Evolutionary conservation across 2,888 invertebrate genomes (phyloP).

Genomic region (Exephanes ischioxanthus): DNA sequence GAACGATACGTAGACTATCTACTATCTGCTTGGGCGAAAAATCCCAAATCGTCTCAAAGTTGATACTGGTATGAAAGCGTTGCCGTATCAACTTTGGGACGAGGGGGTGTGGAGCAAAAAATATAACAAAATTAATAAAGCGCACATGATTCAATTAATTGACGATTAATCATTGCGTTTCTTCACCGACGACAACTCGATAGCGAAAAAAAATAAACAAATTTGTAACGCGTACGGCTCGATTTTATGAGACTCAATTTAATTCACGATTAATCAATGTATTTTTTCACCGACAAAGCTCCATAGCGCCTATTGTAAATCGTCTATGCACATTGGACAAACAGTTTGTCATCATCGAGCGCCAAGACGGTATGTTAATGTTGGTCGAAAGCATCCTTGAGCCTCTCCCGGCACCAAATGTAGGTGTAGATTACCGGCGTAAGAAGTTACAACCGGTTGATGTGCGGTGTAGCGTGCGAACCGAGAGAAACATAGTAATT

Average conservation of each 20-base stretch:
- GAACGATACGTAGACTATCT: neutral
- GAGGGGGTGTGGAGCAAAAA: neutral
- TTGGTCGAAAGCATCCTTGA: neutral
- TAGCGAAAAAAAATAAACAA: neutral
- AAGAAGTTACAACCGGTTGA: constrained; percentile 1
- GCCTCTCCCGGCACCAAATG: neutral
- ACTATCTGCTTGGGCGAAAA: neutral
- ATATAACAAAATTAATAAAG: neutral
- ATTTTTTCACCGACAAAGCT: neutral
- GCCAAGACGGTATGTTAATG: neutral
- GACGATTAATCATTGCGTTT: neutral
- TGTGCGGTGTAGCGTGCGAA: neutral
- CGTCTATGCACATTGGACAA: neutral
- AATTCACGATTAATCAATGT: neutral
- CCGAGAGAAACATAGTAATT: neutral
- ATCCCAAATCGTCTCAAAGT: neutral
- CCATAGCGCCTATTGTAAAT: neutral
- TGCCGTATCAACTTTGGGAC: neutral
- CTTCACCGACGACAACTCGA: neutral
- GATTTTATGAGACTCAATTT: neutral
- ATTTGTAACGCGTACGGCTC: neutral
- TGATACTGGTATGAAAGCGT: neutral
- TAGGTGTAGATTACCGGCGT: neutral
- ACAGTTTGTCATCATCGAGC: neutral
- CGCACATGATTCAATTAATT: neutral